Evolutionary conservation across 2,113 vertebrate species (phyloP).

Genomic region (Hippoglossus stenolepis): DNA sequence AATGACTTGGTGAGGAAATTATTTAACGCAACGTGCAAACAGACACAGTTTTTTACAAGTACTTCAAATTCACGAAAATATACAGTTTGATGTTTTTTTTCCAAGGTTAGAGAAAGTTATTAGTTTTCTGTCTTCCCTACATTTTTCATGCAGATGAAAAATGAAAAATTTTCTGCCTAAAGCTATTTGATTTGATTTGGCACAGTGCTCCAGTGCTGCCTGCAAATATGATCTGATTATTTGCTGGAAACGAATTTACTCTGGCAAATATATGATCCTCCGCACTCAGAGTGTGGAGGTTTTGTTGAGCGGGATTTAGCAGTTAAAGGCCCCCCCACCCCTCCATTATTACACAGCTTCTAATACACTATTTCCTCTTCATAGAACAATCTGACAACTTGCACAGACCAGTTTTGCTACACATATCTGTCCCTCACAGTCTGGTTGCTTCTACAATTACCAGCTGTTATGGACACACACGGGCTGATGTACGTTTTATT

Average conservation of each 20-base stretch:
- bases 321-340: background rate
- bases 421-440: slow-evolving; percentile 9
- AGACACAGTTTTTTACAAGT: background rate
- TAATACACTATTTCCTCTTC: slow-evolving; percentile 13
- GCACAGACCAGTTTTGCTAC: slow-evolving; percentile 9
- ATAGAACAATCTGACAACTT: slow-evolving; percentile 20
- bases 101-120: background rate
- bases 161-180: background rate
- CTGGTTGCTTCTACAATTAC: slow-evolving; percentile 26
- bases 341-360: background rate
- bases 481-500: slow-evolving; percentile 56
- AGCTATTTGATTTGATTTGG: slow-evolving; percentile 33
- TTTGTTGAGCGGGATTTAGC: background rate
- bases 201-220: slow-evolving; percentile 30
- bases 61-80: background rate
- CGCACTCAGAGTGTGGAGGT: background rate
- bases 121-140: background rate
- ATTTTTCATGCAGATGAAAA: slow-evolving; percentile 7
- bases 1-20: background rate
- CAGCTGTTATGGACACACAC: slow-evolving; percentile 55
- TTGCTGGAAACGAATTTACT: slow-evolving; percentile 50
- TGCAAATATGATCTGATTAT: slow-evolving; percentile 45
- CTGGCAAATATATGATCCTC: slow-evolving; percentile 32
- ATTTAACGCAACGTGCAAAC: slow-evolving; percentile 11
- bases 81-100: slow-evolving; percentile 3